Base-by-base conservation (phyloP, 1,140 invertebrate species). In the Trigoniulus corallinus region DNA sequence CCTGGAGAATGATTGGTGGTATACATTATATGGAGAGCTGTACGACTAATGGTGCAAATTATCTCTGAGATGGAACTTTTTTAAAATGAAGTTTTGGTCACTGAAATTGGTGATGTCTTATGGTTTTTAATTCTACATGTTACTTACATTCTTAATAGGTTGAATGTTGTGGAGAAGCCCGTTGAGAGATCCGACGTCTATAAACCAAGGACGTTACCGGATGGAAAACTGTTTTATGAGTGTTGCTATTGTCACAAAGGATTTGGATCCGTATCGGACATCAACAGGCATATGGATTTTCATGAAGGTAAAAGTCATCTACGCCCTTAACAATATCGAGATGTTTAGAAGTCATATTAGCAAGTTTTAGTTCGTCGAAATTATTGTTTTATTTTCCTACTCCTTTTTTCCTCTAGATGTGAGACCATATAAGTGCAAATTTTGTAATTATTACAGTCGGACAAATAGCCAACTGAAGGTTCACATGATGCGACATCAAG, bases 401-500 rank as follows among this genome's bases (percentile, higher is more conserved):
- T n/a, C n/a, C n/a, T n/a, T n/a, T 57, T 42, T 55, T 45, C 54
- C 50, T 63, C 21, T 58, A 72, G 69, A 72, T 60, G 64, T 68
- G 47, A 58, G 69, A 13, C 68, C 69, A 18, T 72, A 68, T 58
- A 70, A 71, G 56, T 72, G 71, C 58, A 62, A 67, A 46, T 69
- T 64, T 52, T 72, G 71, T 59, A 65, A 67, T 50, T 72, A 72
- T 55, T 68, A 64, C 51, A 68, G 69, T 3, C 56, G 69, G 18
- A 71, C 71, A 22, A 71, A 69, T 54, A 71, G 68, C 52, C 70
- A 72, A 55, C 59, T 72, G 0, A 72, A 72, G 56, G 71, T 72
- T 13, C 71, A 72, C 53, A 69, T 70, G 63, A 68, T 72, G 66
- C 54, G 69, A 37, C 71, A 72, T 59, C 63, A 70, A 60, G 70